Base-by-base conservation (phyloP, 2,113 vertebrate species). In the Halcyon senegalensis region DNA sequence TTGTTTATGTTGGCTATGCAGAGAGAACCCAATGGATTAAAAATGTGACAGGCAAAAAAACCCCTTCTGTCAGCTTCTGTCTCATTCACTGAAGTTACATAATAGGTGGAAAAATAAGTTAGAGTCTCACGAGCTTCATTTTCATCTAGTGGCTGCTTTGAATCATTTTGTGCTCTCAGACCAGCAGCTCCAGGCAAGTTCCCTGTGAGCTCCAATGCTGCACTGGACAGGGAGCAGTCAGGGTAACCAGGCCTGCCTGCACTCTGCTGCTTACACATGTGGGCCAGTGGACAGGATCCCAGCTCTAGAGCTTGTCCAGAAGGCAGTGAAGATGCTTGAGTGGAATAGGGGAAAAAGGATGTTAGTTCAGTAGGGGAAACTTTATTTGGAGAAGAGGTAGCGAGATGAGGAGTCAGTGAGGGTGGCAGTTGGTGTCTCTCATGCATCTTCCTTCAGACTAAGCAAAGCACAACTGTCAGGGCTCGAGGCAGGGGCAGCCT, bases 241-340 rank as follows among this genome's bases (percentile, higher is more conserved):
- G 35, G 19, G 28, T 9, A 28, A 53, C 51, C 51, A 15, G 27
- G 16, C 14, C 51, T 50, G 18, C 43, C 63, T 6, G 9, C 19
- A 0, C 24, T 25, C 37, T 59, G 41, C 64, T 50, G 19, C 19
- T 3, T 9, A 33, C 27, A 12, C 5, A 1, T 1, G 27, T 0
- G 1, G n/a, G 13, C 53, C 0, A 1, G 19, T 8, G 23, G 27
- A 4, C 9, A 33, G 55, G 24, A 20, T 50, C n/a, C 11, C 24
- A 24, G 74, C 58, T 58, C 50, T n/a, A 3, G 24, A 35, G 53
- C 23, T 62, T 0, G 1, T 15, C 30, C 19, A 35, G 31, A 44
- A 63, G 58, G 41, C 27, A 25, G 27, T 33, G 43, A 33, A 41
- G 15, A 51, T 53, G 44, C 23, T 25, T 33, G 13, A 6, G 24